A percentile compares a stretch with the other conserved stretches of the same genome.
phyloP scores from a whole-genome alignment of 2,113 vertebrate genomes.

The Acanthisitta chloris region DNA sequence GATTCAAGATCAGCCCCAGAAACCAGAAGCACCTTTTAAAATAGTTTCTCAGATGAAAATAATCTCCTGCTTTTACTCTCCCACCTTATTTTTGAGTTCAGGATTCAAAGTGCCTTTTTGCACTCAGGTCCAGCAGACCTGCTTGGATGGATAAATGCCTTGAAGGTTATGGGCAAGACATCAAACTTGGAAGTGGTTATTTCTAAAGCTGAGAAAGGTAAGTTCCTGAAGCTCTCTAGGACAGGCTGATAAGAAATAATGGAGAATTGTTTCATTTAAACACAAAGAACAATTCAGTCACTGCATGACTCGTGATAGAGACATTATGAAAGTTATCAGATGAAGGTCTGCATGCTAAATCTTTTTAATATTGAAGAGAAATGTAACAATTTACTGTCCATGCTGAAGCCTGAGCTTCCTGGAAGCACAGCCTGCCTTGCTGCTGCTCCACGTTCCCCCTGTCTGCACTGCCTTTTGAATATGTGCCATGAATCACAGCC shows the following conservation, averaged over 20 bases:
- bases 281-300: slow-evolving; percentile 1
- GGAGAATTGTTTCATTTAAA: neutral
- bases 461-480: neutral
- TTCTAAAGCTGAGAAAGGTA: neutral
- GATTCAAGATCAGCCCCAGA: neutral
- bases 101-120: neutral
- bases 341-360: neutral
- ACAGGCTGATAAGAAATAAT: neutral
- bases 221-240: neutral
- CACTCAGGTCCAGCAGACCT: neutral
- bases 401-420: neutral
- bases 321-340: neutral
- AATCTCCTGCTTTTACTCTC: neutral
- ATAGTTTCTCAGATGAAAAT: neutral
- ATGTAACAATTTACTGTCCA: neutral
- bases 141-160: neutral
- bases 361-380: neutral
- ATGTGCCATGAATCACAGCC: neutral
- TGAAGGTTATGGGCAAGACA: neutral
- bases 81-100: neutral
- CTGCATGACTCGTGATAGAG: neutral
- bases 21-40: neutral
- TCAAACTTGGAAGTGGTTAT: neutral
- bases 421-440: neutral
- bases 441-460: rapidly evolving